Conservation (phyloP, 2,888 invertebrate species). For the Pandemis heparana region DNA sequence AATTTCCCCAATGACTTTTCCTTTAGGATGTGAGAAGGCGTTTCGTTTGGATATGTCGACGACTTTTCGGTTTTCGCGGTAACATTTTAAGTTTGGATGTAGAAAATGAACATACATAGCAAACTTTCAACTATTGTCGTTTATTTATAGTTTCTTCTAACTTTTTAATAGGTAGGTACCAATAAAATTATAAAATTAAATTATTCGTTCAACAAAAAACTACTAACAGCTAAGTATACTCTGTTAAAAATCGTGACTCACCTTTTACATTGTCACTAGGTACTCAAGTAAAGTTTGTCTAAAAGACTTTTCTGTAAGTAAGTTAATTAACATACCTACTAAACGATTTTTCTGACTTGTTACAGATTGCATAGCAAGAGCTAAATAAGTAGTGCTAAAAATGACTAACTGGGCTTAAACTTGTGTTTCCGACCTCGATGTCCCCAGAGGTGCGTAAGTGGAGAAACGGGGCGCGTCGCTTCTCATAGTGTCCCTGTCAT, state of each 20-base stretch:
- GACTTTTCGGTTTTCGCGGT: neutral
- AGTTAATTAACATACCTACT: neutral
- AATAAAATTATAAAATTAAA: too few species aligned
- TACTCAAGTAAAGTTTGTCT: neutral
- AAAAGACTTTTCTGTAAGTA: neutral
- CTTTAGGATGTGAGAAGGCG: conserved; percentile 71
- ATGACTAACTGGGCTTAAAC: neutral
- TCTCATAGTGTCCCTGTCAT: conserved; percentile 46
- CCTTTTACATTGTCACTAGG: neutral
- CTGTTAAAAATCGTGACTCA: neutral
- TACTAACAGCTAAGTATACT: neutral
- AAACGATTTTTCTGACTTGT: neutral
- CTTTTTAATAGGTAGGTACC: too few species aligned
- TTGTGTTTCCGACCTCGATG: conserved; percentile 51
- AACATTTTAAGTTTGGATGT: neutral
- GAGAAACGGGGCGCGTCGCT: conserved; percentile 50
- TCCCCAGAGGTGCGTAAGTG: conserved; percentile 55
- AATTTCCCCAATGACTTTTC: conserved; percentile 83
- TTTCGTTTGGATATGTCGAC: conserved; percentile 63
- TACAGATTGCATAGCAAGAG: too few species aligned
- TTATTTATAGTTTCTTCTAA: too few species aligned
- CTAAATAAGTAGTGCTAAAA: neutral
- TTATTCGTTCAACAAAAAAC: too few species aligned
- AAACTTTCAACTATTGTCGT: too few species aligned
- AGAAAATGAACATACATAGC: neutral